Conservation (phyloP, 1,140 invertebrate genomes). For the Drosophila ambigua region DNA sequence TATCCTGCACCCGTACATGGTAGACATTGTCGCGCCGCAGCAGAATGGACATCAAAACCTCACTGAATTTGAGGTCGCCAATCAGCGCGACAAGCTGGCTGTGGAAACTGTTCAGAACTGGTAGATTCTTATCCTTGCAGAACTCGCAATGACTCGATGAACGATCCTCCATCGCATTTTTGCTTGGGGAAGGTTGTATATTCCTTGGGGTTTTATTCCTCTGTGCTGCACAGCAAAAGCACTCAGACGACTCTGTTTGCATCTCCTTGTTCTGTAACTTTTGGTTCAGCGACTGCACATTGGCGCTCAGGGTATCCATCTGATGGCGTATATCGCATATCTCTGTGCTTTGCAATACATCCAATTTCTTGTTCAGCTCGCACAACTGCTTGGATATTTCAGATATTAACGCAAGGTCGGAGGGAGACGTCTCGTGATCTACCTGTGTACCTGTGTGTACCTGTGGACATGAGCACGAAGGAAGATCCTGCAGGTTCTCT, state of each 20-base stretch:
- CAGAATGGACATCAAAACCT: constrained; percentile 53
- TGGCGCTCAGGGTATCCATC: not conserved
- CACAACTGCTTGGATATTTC: not conserved
- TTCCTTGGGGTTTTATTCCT: too few species aligned
- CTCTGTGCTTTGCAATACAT: not conserved
- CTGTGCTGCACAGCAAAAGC: not conserved
- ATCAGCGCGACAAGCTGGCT: constrained; percentile 27
- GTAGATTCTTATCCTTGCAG: constrained; percentile 27
- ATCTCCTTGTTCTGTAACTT: too few species aligned
- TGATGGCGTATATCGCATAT: not conserved
- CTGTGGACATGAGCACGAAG: too few species aligned
- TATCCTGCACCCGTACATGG: constrained; percentile 59
- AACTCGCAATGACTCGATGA: constrained; percentile 50
- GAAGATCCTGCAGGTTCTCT: not conserved
- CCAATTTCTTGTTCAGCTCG: not conserved
- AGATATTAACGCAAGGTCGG: not conserved
- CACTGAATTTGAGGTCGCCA: constrained; percentile 8
- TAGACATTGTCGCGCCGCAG: constrained; percentile 68
- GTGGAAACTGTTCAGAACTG: constrained; percentile 26
- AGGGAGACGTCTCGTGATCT: not conserved
- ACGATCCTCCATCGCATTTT: too few species aligned
- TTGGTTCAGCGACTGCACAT: not conserved
- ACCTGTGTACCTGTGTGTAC: not conserved
- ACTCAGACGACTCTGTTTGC: not conserved
- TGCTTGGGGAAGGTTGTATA: too few species aligned